Percentiles rank a stretch among this genome's conserved stretches.
Evolutionary conservation across 2,888 invertebrate genomes (phyloP).

Genomic region (Creontiades dilutus): DNA sequence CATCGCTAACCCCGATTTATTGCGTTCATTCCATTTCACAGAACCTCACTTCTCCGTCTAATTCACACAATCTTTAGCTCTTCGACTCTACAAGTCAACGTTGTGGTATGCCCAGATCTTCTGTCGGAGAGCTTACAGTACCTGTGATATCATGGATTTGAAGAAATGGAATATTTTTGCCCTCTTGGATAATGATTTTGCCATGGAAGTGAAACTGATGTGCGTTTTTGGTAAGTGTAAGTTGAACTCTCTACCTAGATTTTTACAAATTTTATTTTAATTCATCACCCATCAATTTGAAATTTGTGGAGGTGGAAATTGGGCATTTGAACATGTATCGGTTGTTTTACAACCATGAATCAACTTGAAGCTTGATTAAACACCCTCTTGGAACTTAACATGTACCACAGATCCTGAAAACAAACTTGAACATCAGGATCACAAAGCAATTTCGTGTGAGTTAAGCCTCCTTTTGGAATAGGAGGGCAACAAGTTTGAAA

Average conservation of each 20-base stretch:
- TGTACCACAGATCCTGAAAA: too few species aligned
- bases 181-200: slow-evolving; percentile 80
- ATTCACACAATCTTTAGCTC: neutral
- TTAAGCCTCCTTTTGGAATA: too few species aligned
- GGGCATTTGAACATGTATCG: too few species aligned
- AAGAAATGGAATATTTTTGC: slow-evolving; percentile 82
- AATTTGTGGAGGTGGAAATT: too few species aligned
- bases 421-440: too few species aligned
- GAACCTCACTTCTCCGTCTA: neutral
- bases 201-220: slow-evolving; percentile 80
- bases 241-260: neutral
- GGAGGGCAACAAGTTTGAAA: too few species aligned
- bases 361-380: too few species aligned
- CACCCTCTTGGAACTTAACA: too few species aligned
- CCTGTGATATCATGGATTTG: slow-evolving; percentile 77
- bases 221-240: slow-evolving; percentile 80
- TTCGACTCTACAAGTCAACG: neutral
- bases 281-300: too few species aligned
- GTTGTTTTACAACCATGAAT: too few species aligned
- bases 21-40: neutral
- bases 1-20: neutral
- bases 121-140: neutral
- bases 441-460: too few species aligned
- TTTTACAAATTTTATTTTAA: too few species aligned
- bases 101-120: slow-evolving; percentile 50